Evolutionary conservation across 1,140 invertebrate genomes (phyloP), one percentile per base, ranked within the genome.

Genomic region (Macrostomum lignano): DNA sequence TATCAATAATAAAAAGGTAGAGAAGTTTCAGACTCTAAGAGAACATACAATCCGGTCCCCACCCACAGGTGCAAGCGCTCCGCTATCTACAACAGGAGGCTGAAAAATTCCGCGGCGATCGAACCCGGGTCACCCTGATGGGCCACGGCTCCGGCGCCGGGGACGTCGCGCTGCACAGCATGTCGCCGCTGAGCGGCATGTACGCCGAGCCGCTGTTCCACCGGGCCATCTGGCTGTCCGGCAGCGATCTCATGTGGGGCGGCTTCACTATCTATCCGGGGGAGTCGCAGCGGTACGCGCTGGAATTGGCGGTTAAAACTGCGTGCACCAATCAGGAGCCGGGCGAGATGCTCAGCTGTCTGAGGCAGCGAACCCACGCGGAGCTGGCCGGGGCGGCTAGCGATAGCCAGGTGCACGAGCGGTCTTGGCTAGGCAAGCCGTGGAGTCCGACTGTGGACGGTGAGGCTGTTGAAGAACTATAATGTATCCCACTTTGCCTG

Each of bases 101-200:
- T 3, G 13, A n/a, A n/a, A 21, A 21, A 4, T 33, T 33, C 17
- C 4, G n/a, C 26, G 32, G 32, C 24, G 20, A 33, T 21, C 11
- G 14, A 6, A 21, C 14, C 17, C 14, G 26, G 17, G 26, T 33
- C 10, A 33, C 32, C 9, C n/a, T 33, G 4, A n/a, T 33, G 5
- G 32, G 19, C 3, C 32, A 33, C 11, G 32, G 19, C 20, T 25
- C 32, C 20, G 19, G 13, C 4, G 32, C 32, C 14, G n/a, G 11
- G 17, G 13, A 33, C 20, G 9, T 21, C 3, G 19, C 26, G 3
- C 19, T 28, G 26, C 26, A 28, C 5, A 28, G 15, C 14, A 28
- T 28, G 26, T 15, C 14, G 9, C 15, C 19, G 26, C n/a, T n/a
- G n/a, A n/a, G n/a, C n/a, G n/a, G n/a, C n/a, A n/a, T n/a, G n/a